Base-by-base conservation (phyloP, 1,140 invertebrate genomes). In the Anadara kagoshimensis region DNA sequence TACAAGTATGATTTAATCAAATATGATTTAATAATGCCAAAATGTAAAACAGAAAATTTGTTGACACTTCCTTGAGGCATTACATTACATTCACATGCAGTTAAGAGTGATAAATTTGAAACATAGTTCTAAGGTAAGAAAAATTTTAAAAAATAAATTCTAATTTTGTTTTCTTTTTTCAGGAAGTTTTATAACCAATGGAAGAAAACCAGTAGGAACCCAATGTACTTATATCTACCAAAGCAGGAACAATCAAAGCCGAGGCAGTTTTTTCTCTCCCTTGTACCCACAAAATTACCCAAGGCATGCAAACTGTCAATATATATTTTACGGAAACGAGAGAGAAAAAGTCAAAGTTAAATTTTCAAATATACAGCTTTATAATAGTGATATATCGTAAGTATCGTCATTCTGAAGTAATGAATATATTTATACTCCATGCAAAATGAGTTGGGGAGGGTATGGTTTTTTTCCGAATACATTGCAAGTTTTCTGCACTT, bases 341-440 rank as follows among this genome's bases (percentile, higher is more conserved):
- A 49, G 51, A 53, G 62, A 49, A 53, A 64, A 45, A 64, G 62
- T 64, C 11, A 53, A 64, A 41, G 47, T 64, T 3, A 24, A 51
- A 20, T 64, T 64, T 53, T 49, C 49, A 53, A 64, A 64, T 64
- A 53, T 64, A 36, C 62, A 64, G 45, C 49, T 64, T 47, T 64
- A 47, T 64, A 22, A 64, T 64, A 49, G 51, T 36, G 62, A 49
- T 22, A 36, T 10, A 20, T 51, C 26, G 62, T 64, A 16, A 53
- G 62, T 51, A 24, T 18, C 10, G 2, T 49, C 1, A 4, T 18
- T 49, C n/a, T 2, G 2, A 10, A 49, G 14, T 4, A 49, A 3
- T 14, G n/a, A 4, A 49, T 47, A 47, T 20, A 41, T 2, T 18
- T 54, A 22, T 20, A 11, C 18, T 20, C 3, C 16, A 20, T 20